phyloP scores from a whole-genome alignment of 2,797 vertebrate species.

The Amphiprion clarkii region DNA sequence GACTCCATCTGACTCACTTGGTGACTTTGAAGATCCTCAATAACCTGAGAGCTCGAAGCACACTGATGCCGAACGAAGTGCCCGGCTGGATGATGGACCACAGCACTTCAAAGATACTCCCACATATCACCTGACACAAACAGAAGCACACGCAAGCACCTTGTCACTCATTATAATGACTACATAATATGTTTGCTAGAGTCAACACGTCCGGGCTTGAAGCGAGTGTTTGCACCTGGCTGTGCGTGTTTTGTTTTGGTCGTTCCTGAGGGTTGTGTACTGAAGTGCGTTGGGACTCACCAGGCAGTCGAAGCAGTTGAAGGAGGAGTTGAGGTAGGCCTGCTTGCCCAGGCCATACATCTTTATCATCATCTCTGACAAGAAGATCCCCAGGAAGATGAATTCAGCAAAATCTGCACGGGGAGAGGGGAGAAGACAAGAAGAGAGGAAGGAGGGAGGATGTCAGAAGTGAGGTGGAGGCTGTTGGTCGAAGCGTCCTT shows the following conservation, averaged over 20 bases:
- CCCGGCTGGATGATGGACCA: conserved; percentile 97
- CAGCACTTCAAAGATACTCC: conserved; percentile 97
- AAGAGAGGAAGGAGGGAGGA: neutral
- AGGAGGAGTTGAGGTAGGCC: conserved; percentile 97
- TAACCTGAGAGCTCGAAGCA: conserved; percentile 98
- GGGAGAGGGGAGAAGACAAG: neutral
- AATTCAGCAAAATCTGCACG: conserved; percentile 91
- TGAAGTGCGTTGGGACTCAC: conserved; percentile 82
- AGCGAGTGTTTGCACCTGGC: neutral
- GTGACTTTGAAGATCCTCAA: conserved; percentile 99
- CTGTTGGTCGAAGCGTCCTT: neutral
- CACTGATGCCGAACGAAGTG: conserved; percentile 97
- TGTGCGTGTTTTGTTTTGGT: neutral
- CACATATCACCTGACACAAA: conserved; percentile 91
- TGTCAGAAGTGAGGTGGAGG: too few species aligned
- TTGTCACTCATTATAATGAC: neutral
- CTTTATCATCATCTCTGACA: conserved; percentile 95
- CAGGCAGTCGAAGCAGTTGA: conserved; percentile 98
- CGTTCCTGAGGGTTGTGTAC: neutral
- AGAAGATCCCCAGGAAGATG: conserved; percentile 93
- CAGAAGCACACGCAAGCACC: conserved; percentile 31
- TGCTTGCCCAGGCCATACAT: conserved; percentile 94
- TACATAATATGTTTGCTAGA: neutral
- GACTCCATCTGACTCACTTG: conserved; percentile 86
- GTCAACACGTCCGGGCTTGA: neutral